Evolutionary conservation across 1,140 invertebrate genomes (phyloP).

Genomic region (Tetragnatha versicolor): DNA sequence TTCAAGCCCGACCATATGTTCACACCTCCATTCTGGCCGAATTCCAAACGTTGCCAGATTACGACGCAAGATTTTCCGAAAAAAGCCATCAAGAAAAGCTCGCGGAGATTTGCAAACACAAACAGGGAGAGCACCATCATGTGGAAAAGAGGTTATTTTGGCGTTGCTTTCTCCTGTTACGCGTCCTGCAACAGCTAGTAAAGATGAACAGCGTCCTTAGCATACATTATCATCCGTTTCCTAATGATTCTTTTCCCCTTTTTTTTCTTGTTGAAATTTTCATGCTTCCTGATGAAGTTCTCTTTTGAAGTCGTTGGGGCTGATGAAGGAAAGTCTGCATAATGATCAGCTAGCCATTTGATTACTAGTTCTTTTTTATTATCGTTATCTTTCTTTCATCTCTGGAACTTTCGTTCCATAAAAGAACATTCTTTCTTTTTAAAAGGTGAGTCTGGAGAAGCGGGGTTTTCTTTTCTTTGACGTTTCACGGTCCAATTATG

Average conservation of each 20-base stretch:
- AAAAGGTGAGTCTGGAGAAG: conserved; percentile 1
- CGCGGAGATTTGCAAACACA: not conserved
- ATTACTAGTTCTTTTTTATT: not conserved
- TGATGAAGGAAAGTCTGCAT: not conserved
- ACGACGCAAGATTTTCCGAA: not conserved
- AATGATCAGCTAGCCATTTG: conserved; percentile 11
- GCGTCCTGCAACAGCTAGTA: conserved; percentile 9
- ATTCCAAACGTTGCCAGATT: not conserved
- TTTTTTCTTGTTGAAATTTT: conserved; percentile 2
- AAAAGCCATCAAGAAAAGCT: conserved; percentile 13
- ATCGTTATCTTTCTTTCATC: not conserved
- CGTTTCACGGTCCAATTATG: conserved; percentile 1
- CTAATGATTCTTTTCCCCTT: conserved; percentile 18
- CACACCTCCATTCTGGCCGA: not conserved
- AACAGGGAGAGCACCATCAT: conserved; percentile 2
- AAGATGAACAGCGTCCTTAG: conserved; percentile 27
- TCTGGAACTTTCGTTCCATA: not conserved
- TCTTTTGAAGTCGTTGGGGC: not conserved
- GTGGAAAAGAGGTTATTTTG: not conserved
- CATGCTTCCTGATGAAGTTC: conserved; percentile 20
- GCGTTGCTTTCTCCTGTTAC: not conserved
- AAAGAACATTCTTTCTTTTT: conserved; percentile 2
- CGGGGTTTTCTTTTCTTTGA: too few species aligned
- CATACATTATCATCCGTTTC: conserved; percentile 35
- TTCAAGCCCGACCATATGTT: not conserved